Conservation (phyloP, 2,113 vertebrate genomes). For the Dasyornis broadbenti region DNA sequence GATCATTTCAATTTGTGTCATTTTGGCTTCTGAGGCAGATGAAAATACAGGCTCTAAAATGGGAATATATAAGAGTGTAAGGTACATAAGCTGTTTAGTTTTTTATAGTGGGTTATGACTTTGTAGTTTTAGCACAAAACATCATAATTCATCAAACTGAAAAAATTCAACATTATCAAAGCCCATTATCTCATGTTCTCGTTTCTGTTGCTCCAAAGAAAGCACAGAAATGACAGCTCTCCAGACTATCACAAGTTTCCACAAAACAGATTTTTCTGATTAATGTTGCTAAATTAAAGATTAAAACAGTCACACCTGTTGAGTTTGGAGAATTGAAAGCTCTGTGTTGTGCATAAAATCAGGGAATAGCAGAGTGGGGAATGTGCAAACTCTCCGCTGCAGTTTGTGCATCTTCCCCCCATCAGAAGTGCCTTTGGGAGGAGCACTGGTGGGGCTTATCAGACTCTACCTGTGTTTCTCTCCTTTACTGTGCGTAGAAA, state of each 20-base stretch:
- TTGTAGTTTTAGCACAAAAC: background rate
- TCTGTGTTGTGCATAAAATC: background rate
- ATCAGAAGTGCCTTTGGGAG: background rate
- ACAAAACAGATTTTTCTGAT: background rate
- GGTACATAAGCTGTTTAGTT: background rate
- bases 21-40: background rate
- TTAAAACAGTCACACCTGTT: background rate
- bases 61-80: background rate
- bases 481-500: background rate
- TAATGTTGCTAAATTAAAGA: background rate
- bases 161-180: background rate
- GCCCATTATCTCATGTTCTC: background rate
- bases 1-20: background rate
- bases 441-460: background rate
- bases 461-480: background rate
- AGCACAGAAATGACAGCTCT: background rate
- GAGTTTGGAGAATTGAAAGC: background rate
- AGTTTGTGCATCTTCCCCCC: background rate
- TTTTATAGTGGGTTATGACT: background rate
- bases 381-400: accelerated
- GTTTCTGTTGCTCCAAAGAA: background rate
- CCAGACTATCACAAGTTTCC: background rate
- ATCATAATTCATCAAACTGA: background rate
- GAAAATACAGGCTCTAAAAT: background rate
- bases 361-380: background rate